phyloP scores from a whole-genome alignment of 2,888 invertebrate genomes.

The Troides oblongomaculatus region DNA sequence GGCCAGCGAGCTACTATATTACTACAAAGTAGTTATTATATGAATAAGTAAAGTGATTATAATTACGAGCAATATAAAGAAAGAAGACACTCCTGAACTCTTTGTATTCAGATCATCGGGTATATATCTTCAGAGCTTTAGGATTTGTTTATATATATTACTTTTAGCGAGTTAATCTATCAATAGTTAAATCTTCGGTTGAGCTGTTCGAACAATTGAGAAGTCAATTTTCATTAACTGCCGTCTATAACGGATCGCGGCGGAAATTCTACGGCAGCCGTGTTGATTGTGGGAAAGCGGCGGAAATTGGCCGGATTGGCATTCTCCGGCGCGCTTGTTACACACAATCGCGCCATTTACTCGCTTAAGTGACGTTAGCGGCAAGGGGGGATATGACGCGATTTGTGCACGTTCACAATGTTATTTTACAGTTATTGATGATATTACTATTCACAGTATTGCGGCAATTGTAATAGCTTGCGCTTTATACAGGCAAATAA shows the following conservation, averaged over 20 bases:
- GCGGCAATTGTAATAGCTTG: too few relatives aligned
- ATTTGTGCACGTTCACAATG: conserved; percentile 9
- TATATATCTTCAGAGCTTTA: neutral
- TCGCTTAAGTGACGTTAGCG: conserved; percentile 16
- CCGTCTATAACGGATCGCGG: conserved; percentile 46
- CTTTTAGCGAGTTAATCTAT: neutral
- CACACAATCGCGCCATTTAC: conserved; percentile 24
- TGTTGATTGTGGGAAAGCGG: conserved; percentile 50
- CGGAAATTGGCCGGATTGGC: conserved; percentile 49
- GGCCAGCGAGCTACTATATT: too few relatives aligned
- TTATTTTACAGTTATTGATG: neutral
- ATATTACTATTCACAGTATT: neutral
- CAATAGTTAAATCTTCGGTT: neutral
- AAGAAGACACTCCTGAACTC: too few relatives aligned
- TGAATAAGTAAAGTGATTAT: too few relatives aligned
- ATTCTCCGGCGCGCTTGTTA: conserved; percentile 40
- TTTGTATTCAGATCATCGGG: neutral
- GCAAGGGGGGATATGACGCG: conserved; percentile 19
- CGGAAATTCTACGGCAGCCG: conserved; percentile 56
- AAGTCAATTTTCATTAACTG: conserved; percentile 41
- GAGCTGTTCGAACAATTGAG: conserved; percentile 36
- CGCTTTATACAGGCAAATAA: too few relatives aligned
- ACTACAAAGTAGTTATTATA: too few relatives aligned
- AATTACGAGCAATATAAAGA: too few relatives aligned
- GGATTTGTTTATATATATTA: neutral